Evolutionary conservation across 2,113 vertebrate genomes (phyloP).

Genomic region (Sardina pilchardus): DNA sequence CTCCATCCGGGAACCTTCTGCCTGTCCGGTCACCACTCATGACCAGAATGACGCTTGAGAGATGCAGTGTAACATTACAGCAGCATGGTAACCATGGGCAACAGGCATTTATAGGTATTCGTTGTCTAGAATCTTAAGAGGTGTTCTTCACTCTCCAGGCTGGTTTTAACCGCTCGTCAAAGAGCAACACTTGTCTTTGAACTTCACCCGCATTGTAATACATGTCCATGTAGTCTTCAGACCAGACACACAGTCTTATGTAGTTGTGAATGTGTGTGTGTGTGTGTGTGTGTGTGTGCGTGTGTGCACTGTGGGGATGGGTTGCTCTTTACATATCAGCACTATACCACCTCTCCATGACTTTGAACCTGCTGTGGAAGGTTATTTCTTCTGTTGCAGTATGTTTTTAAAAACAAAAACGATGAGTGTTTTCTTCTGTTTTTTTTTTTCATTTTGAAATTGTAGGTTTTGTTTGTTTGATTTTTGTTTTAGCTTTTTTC

Average conservation of each 20-base stretch:
- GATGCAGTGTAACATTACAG: neutral
- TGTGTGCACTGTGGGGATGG: slow-evolving; percentile 32
- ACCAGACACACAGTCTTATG: neutral
- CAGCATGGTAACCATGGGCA: neutral
- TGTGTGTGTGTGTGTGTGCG: slow-evolving; percentile 33
- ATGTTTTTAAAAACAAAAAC: slow-evolving; percentile 54
- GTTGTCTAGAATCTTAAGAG: neutral
- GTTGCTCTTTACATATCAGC: slow-evolving; percentile 47
- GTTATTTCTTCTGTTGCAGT: slow-evolving; percentile 39
- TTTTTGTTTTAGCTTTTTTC: slow-evolving; percentile 17
- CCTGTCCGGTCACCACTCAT: neutral
- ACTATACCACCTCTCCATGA: slow-evolving; percentile 34
- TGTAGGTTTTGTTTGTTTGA: slow-evolving; percentile 21
- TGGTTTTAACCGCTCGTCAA: neutral
- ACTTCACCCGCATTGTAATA: neutral
- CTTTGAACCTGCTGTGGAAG: slow-evolving; percentile 44
- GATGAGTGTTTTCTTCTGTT: slow-evolving; percentile 44
- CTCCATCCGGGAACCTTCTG: neutral
- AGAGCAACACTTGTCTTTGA: neutral
- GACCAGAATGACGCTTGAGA: neutral
- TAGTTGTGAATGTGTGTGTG: neutral
- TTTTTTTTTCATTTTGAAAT: slow-evolving; percentile 12
- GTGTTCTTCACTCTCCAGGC: neutral
- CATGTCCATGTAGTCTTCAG: neutral
- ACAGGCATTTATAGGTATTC: neutral